Evolutionary conservation across 2,888 invertebrate species (phyloP).

Genomic region (Aleiodes testaceus): DNA sequence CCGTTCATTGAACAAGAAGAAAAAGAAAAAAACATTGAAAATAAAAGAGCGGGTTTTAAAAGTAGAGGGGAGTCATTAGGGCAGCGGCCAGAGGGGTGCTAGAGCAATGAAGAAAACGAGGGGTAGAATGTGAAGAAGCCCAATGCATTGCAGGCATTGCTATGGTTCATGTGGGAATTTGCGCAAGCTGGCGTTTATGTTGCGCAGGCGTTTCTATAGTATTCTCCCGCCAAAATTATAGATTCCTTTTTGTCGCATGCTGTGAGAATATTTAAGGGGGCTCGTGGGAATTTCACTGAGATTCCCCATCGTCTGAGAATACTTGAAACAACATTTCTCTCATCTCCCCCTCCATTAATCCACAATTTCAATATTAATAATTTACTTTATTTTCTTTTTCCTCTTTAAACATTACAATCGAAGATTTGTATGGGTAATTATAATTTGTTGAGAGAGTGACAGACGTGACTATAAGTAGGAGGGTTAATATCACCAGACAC

Average conservation of each 20-base stretch:
- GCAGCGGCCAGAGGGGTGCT: slow-evolving; percentile 33
- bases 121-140: slow-evolving; percentile 48
- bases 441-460: slow-evolving; percentile 50
- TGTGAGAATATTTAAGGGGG: slow-evolving; percentile 23
- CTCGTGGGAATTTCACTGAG: slow-evolving; percentile 35
- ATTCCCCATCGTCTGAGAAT: not conserved
- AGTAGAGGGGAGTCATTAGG: slow-evolving; percentile 42
- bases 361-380: not conserved
- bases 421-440: slow-evolving; percentile 58
- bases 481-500: slow-evolving; percentile 55
- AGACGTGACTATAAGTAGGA: slow-evolving; percentile 57
- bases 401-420: slow-evolving; percentile 26
- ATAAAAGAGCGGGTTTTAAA: slow-evolving; percentile 37
- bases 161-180: slow-evolving; percentile 60
- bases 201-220: slow-evolving; percentile 50
- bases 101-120: slow-evolving; percentile 38
- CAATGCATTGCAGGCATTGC: slow-evolving; percentile 44
- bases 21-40: slow-evolving; percentile 19
- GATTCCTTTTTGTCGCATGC: slow-evolving; percentile 11
- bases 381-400: slow-evolving; percentile 6
- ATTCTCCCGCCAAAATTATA: slow-evolving; percentile 47
- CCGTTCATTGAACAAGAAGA: slow-evolving; percentile 17
- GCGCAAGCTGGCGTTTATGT: slow-evolving; percentile 58
- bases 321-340: not conserved
- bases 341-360: not conserved